A percentile compares a stretch with the other conserved stretches of the same genome.
phyloP scores from a whole-genome alignment of 2,888 invertebrate species.

The Clepsis dumicolana region DNA sequence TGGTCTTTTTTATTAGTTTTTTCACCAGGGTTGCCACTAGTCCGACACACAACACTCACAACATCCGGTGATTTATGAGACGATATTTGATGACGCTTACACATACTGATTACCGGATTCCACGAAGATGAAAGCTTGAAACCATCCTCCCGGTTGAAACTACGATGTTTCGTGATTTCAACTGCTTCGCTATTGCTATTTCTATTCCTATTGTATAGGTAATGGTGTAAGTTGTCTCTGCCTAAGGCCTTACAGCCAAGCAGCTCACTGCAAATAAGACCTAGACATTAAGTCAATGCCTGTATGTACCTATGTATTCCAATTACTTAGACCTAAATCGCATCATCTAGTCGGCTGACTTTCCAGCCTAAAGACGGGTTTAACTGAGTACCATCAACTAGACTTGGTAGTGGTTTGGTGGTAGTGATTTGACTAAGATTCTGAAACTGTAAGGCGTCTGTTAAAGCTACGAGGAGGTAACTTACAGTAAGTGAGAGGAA shows the following conservation, averaged over 20 bases:
- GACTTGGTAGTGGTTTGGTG: background rate
- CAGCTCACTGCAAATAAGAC: background rate
- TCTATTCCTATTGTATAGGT: background rate
- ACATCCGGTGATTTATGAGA: too few relatives aligned
- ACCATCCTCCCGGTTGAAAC: too few relatives aligned
- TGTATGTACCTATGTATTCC: slow-evolving; percentile 13
- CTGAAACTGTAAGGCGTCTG: background rate
- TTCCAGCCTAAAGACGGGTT: background rate
- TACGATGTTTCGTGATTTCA: too few relatives aligned
- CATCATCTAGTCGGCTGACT: slow-evolving; percentile 16
- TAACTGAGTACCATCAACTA: slow-evolving; percentile 15
- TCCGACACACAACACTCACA: too few relatives aligned
- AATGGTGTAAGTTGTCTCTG: background rate
- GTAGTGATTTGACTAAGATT: slow-evolving; percentile 6
- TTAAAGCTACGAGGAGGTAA: too few relatives aligned
- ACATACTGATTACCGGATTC: too few relatives aligned
- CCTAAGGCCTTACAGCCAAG: background rate
- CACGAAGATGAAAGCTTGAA: too few relatives aligned
- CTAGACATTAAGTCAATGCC: background rate
- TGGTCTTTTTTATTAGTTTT: too few relatives aligned
- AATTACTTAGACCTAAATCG: slow-evolving; percentile 17
- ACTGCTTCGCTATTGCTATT: too few relatives aligned
- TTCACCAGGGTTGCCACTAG: too few relatives aligned
- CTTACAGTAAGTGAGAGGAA: background rate
- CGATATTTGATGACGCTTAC: too few relatives aligned